phyloP scores from a whole-genome alignment of 1,140 invertebrate genomes.

The Drosophila takahashii region DNA sequence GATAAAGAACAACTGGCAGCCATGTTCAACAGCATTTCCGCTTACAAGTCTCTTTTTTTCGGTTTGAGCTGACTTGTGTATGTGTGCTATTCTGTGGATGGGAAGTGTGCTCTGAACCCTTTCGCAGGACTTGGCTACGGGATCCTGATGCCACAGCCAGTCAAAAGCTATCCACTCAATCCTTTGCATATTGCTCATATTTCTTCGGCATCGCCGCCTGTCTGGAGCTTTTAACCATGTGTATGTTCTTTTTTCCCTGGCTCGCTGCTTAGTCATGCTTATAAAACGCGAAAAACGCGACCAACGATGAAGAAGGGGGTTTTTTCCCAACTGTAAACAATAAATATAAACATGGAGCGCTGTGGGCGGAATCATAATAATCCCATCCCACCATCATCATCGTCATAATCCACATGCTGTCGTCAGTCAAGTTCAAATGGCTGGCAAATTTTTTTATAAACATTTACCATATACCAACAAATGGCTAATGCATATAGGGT shows the following conservation, averaged over 20 bases:
- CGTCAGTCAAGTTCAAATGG: constrained; percentile 60
- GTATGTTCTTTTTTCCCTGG: constrained; percentile 6
- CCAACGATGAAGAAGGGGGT: constrained; percentile 10
- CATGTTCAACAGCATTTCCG: constrained; percentile 53
- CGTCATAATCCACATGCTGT: constrained; percentile 39
- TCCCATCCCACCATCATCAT: constrained; percentile 33
- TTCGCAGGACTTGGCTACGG: constrained; percentile 34
- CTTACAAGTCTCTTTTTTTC: constrained; percentile 29
- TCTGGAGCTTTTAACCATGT: background rate
- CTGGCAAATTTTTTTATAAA: constrained; percentile 43
- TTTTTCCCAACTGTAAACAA: constrained; percentile 65
- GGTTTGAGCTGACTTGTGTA: constrained; percentile 8
- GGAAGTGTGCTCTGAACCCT: constrained; percentile 19
- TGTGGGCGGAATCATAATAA: constrained; percentile 44
- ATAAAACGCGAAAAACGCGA: constrained; percentile 56
- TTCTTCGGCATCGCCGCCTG: constrained; percentile 55
- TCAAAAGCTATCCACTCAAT: constrained; percentile 42
- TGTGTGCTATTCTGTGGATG: background rate
- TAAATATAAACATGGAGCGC: constrained; percentile 57
- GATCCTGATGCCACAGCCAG: constrained; percentile 3
- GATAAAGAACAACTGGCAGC: constrained; percentile 49
- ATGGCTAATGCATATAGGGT: constrained; percentile 32
- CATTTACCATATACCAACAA: constrained; percentile 35
- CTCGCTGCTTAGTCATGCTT: constrained; percentile 67
- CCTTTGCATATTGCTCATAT: constrained; percentile 60